Percentiles rank a stretch among this genome's conserved stretches.
Conservation (phyloP, 2,113 vertebrate species). For the Pseudolaguvia tuberculata region DNA sequence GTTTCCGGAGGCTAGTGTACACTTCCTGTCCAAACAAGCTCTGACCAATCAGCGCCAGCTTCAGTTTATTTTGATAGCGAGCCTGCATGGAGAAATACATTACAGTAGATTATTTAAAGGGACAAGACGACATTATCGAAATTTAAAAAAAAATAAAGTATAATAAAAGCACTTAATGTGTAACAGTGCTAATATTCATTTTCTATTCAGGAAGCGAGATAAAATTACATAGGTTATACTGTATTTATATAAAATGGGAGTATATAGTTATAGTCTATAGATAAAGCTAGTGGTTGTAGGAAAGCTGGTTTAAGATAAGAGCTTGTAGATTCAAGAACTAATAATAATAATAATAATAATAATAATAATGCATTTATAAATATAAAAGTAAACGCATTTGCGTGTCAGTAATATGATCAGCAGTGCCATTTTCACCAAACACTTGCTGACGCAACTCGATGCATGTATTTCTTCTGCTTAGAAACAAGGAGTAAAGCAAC, state of each 20-base stretch:
- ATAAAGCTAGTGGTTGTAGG: no score
- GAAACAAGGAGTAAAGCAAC: slow-evolving; percentile 33
- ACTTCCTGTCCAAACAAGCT: slow-evolving; percentile 97
- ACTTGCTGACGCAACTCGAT: slow-evolving; percentile 64
- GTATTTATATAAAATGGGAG: neutral
- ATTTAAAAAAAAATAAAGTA: no score
- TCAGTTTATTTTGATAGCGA: slow-evolving; percentile 84
- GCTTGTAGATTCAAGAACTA: neutral
- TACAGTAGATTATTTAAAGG: neutral
- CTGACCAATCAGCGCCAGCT: slow-evolving; percentile 92
- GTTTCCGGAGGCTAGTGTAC: slow-evolving; percentile 82
- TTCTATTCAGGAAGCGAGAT: no score
- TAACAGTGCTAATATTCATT: no score
- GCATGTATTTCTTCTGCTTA: slow-evolving; percentile 38
- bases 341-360: no score
- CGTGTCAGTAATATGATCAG: neutral
- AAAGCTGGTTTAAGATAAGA: neutral
- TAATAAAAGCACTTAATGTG: neutral
- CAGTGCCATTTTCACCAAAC: neutral
- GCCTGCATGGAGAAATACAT: slow-evolving; percentile 60
- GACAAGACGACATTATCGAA: neutral
- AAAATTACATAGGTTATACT: no score
- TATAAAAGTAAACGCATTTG: neutral
- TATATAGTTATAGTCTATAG: no score
- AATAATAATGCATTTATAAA: neutral